Conservation (phyloP, 2,888 invertebrate genomes). For the Andrena minutula region DNA sequence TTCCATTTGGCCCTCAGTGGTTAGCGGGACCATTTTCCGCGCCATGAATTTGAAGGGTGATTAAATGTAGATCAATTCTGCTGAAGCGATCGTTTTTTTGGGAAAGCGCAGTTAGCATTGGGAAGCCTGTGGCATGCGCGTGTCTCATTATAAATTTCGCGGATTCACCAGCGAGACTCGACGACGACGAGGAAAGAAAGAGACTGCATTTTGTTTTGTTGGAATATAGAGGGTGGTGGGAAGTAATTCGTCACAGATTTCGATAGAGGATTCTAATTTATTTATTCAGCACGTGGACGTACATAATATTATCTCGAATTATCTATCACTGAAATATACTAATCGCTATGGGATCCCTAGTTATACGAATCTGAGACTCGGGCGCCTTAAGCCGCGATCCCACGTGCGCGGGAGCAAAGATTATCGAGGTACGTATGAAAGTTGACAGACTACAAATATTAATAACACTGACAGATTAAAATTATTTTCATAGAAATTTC, state of each 20-base stretch:
- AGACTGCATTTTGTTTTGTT: slow-evolving; percentile 16
- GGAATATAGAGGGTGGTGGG: not conserved
- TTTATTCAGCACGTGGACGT: not conserved
- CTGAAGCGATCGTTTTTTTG: not conserved
- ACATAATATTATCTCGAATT: no score
- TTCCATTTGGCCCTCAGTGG: not conserved
- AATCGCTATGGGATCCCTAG: not conserved
- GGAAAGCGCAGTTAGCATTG: not conserved
- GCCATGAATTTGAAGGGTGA: not conserved
- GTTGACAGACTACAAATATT: not conserved
- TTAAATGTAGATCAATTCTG: not conserved
- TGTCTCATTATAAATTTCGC: slow-evolving; percentile 29
- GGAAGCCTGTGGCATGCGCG: not conserved
- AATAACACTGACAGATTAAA: no score
- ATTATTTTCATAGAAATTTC: no score
- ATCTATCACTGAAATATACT: not conserved
- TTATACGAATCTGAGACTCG: not conserved
- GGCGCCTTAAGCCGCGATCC: not conserved
- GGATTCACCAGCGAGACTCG: not conserved
- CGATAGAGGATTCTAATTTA: not conserved
- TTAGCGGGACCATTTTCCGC: slow-evolving; percentile 3
- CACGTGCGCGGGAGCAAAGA: not conserved
- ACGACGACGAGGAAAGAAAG: no score
- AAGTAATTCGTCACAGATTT: not conserved
- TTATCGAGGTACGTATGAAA: no score